Conservation (phyloP, 2,113 vertebrate genomes). For the Poeciliopsis occidentalis region DNA sequence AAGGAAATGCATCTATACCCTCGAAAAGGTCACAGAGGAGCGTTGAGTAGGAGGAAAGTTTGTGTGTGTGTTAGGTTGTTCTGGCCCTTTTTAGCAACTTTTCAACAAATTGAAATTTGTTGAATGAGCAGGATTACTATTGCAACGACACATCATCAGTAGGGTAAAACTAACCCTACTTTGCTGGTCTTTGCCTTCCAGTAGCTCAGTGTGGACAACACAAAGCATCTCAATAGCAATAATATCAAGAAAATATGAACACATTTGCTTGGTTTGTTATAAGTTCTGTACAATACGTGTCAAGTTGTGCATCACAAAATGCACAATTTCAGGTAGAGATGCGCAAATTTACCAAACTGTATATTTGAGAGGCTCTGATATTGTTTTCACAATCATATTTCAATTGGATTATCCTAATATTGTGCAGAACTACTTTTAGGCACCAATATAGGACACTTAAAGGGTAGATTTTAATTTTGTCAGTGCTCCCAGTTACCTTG, state of each 20-base stretch:
- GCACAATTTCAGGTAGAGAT: neutral
- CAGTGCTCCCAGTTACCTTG: too few species aligned
- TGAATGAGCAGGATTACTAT: too few species aligned
- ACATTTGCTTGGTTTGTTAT: neutral
- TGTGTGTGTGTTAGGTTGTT: conserved; percentile 1
- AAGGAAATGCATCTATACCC: conserved; percentile 55
- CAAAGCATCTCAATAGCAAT: conserved; percentile 27
- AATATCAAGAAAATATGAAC: conserved; percentile 3
- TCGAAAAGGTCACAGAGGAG: conserved; percentile 68
- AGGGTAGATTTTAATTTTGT: neutral
- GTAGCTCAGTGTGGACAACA: conserved; percentile 42
- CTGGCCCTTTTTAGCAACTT: conserved; percentile 66
- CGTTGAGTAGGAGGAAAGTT: conserved; percentile 58
- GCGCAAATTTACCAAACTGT: neutral
- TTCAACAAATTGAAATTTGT: conserved; percentile 71
- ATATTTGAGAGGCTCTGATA: neutral
- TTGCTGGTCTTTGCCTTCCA: conserved; percentile 51
- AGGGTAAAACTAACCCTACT: too few species aligned
- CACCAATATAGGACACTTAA: neutral
- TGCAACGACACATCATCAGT: too few species aligned
- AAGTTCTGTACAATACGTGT: neutral
- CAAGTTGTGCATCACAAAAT: neutral
- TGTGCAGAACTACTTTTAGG: neutral
- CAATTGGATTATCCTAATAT: neutral
- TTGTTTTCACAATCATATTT: neutral